phyloP scores from a whole-genome alignment of 2,888 invertebrate genomes.

The Lapara coniferarum region DNA sequence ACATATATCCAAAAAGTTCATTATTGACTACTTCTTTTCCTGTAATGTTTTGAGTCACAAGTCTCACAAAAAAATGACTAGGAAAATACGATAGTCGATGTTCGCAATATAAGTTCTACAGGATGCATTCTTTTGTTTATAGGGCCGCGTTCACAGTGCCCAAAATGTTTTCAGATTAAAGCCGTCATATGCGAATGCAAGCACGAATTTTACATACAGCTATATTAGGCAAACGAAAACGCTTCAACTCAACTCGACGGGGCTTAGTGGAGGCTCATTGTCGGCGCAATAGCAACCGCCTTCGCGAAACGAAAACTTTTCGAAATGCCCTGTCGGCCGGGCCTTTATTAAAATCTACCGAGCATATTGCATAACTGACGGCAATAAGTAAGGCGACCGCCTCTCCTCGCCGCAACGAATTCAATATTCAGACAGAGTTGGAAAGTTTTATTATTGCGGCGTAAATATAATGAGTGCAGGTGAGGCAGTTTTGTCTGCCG shows the following conservation, averaged over 20 bases:
- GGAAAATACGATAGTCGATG: background rate
- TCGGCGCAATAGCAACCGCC: slow-evolving; percentile 70
- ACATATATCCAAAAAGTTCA: too few species aligned
- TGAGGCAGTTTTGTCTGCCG: slow-evolving; percentile 75
- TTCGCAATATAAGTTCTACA: background rate
- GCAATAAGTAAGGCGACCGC: slow-evolving; percentile 79
- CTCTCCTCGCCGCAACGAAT: slow-evolving; percentile 74
- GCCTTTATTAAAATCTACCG: slow-evolving; percentile 81
- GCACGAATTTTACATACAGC: slow-evolving; percentile 49
- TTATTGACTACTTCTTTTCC: too few species aligned
- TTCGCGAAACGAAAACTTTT: slow-evolving; percentile 81
- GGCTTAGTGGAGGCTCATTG: slow-evolving; percentile 68
- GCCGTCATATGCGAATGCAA: slow-evolving; percentile 40
- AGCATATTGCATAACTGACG: slow-evolving; percentile 78
- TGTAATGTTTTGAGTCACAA: too few species aligned
- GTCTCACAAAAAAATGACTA: too few species aligned
- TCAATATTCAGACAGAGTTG: slow-evolving; percentile 80
- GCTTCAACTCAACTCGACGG: slow-evolving; percentile 56
- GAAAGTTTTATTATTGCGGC: slow-evolving; percentile 82
- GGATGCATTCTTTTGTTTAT: slow-evolving; percentile 46
- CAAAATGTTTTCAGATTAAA: slow-evolving; percentile 29
- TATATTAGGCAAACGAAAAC: slow-evolving; percentile 62
- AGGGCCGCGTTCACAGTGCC: slow-evolving; percentile 8
- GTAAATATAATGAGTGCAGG: slow-evolving; percentile 83
- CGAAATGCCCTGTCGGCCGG: slow-evolving; percentile 68